Conservation (phyloP, 2,113 vertebrate species). For the Otus sunia region DNA sequence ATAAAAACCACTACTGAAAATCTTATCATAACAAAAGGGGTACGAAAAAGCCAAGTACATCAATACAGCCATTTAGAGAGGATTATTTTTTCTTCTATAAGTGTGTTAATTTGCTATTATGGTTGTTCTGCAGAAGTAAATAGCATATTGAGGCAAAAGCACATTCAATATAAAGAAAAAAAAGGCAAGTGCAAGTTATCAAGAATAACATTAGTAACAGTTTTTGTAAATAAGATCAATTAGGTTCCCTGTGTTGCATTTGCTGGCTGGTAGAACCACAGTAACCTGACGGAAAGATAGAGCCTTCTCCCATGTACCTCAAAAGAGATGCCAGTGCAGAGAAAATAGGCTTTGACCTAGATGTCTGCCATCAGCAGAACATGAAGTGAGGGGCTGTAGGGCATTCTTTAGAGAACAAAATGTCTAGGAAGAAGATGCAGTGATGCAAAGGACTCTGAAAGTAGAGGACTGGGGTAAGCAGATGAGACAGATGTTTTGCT, state of each 20-base stretch:
- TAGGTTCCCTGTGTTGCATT: not conserved
- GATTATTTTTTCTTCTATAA: not conserved
- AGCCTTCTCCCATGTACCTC: not conserved
- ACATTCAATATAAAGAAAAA: not conserved
- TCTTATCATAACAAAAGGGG: not conserved
- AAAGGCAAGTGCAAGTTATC: not conserved
- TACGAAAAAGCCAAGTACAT: not conserved
- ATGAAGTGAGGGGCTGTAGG: accelerated
- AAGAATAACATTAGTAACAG: not conserved
- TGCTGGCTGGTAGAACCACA: not conserved
- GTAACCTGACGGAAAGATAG: not conserved
- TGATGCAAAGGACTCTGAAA: not conserved
- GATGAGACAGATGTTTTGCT: not conserved
- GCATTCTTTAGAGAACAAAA: not conserved
- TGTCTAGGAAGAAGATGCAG: not conserved
- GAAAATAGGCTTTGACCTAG: not conserved
- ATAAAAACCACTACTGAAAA: not conserved
- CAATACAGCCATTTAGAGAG: not conserved
- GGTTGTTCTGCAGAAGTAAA: not conserved
- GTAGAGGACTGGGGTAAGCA: accelerated
- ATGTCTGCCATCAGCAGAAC: not conserved
- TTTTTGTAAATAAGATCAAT: not conserved
- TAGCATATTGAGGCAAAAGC: not conserved
- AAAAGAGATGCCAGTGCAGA: not conserved
- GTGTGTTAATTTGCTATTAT: not conserved